These are phyloP conservation scores for Ennomos quercinarius DNA, from an alignment of 2,888 invertebrate genomes.

Conservation along the genomic window DNA sequence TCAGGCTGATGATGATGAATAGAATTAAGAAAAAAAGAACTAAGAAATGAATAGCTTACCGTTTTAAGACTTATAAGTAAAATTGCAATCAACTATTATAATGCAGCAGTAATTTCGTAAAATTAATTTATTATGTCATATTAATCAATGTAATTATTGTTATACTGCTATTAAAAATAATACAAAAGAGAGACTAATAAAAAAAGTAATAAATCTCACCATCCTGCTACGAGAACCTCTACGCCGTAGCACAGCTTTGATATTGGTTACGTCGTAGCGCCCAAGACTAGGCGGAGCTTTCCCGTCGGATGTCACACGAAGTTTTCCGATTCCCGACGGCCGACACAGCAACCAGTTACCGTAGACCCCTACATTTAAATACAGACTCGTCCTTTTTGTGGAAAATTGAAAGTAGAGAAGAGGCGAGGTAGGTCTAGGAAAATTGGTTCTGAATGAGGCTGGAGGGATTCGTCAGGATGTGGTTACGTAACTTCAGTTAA, in stretches of 20 bases:
- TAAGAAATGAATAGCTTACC: too few species aligned
- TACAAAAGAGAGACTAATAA: not conserved
- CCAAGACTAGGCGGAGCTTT: conserved; percentile 67
- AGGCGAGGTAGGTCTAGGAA: conserved; percentile 50
- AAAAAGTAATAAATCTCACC: conserved; percentile 2
- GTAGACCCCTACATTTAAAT: conserved; percentile 43
- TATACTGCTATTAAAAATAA: too few species aligned
- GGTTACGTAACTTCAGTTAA: conserved; percentile 81
- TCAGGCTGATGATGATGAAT: too few species aligned
- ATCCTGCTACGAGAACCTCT: conserved; percentile 46
- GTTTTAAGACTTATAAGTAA: too few species aligned
- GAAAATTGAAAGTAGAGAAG: conserved; percentile 11
- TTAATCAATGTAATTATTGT: too few species aligned
- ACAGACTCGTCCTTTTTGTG: not conserved
- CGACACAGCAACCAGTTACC: conserved; percentile 56
- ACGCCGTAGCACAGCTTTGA: conserved; percentile 35
- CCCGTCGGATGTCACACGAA: conserved; percentile 58
- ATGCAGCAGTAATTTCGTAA: too few species aligned
- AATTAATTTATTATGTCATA: too few species aligned
- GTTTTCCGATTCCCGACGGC: conserved; percentile 64
- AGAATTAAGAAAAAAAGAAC: too few species aligned
- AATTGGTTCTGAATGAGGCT: conserved; percentile 51
- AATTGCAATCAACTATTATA: too few species aligned
- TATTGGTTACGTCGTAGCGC: conserved; percentile 44
- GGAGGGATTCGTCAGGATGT: conserved; percentile 72